Percentiles rank a stretch among this genome's conserved stretches.
Conservation (phyloP, 2,888 invertebrate genomes). For the Achlya flavicornis region DNA sequence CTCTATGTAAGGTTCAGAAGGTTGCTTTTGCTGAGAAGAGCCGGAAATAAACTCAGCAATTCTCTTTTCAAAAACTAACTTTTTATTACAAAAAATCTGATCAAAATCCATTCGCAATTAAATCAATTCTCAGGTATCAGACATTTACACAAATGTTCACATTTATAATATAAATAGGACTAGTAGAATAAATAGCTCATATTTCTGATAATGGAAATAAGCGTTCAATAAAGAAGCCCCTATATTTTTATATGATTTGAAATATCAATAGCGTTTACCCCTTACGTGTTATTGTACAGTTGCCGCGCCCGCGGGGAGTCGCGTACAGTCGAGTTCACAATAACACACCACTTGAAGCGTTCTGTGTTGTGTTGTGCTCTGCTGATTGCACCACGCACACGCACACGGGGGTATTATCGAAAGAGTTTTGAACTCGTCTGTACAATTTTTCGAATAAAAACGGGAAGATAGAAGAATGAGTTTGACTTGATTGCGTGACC, state of each 20-base stretch:
- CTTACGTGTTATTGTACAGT: not conserved
- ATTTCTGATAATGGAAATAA: not conserved
- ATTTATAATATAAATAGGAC: too few species aligned
- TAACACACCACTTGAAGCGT: slow-evolving; percentile 5
- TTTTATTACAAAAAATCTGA: too few species aligned
- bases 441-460: not conserved
- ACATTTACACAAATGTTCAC: too few species aligned
- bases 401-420: not conserved
- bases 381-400: not conserved
- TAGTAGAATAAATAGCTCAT: too few species aligned
- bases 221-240: slow-evolving; percentile 5
- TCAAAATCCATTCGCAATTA: too few species aligned
- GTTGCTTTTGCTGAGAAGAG: too few species aligned
- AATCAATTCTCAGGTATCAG: too few species aligned
- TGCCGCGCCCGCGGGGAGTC: not conserved
- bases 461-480: not conserved
- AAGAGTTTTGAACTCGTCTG: not conserved
- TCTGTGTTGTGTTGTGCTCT: not conserved
- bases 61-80: too few species aligned
- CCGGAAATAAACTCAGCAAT: too few species aligned
- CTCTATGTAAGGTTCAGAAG: too few species aligned
- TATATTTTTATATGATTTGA: not conserved
- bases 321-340: slow-evolving; percentile 4
- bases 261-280: not conserved
- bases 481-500: not conserved